phyloP scores from a whole-genome alignment of 2,113 vertebrate genomes.

The Microcebus murinus region DNA sequence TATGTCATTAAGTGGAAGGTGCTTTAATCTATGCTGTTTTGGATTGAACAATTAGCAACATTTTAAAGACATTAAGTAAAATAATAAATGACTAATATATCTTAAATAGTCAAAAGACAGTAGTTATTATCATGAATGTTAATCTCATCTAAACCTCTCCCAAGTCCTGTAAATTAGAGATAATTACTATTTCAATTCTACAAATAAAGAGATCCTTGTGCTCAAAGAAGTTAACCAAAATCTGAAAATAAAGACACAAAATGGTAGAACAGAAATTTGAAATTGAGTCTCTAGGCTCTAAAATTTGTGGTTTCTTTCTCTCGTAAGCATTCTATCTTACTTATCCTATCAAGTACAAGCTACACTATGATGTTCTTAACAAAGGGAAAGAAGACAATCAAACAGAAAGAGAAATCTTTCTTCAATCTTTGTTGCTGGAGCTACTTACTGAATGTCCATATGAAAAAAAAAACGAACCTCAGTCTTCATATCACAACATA shows the following conservation, averaged over 20 bases:
- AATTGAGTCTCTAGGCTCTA: neutral
- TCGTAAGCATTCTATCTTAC: neutral
- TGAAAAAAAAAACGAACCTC: neutral
- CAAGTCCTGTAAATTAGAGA: neutral
- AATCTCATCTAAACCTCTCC: neutral
- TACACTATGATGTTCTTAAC: neutral
- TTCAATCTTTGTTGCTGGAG: neutral
- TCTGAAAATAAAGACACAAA: slow-evolving; percentile 44
- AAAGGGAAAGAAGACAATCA: neutral
- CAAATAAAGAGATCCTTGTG: neutral
- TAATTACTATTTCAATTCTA: slow-evolving; percentile 24
- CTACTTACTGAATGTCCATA: neutral
- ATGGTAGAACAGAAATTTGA: neutral
- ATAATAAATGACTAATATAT: neutral
- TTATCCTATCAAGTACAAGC: neutral
- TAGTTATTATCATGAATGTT: neutral
- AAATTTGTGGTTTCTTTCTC: neutral
- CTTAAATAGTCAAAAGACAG: neutral
- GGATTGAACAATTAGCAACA: neutral
- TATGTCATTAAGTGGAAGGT: neutral
- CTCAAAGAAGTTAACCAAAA: slow-evolving; percentile 2
- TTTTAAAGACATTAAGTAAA: slow-evolving; percentile 38
- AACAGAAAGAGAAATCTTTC: neutral
- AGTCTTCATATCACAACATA: neutral
- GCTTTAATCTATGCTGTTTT: neutral